These are phyloP conservation scores for Onychomys leucogaster DNA, from an alignment of 2,797 vertebrate species.

Conservation along the genomic window DNA sequence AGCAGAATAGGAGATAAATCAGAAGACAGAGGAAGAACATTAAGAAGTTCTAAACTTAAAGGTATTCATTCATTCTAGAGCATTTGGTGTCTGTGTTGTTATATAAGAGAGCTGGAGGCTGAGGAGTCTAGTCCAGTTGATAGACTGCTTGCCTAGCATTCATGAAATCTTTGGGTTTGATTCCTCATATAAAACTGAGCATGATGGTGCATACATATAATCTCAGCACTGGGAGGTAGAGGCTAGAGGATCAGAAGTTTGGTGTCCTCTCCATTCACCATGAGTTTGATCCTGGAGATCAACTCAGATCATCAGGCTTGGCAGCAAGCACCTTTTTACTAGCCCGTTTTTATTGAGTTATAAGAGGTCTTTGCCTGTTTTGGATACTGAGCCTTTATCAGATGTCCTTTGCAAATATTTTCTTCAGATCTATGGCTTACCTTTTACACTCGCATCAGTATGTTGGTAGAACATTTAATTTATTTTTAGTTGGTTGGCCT, in stretches of 20 bases:
- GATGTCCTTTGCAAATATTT: background rate
- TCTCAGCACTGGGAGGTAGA: background rate
- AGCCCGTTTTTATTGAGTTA: background rate
- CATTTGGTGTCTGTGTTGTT: background rate
- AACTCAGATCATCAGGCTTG: too few species aligned
- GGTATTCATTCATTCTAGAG: constrained; percentile 83
- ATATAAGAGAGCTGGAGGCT: background rate
- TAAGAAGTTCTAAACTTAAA: constrained; percentile 79
- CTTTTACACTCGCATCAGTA: background rate
- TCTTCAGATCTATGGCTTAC: background rate
- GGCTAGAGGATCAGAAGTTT: background rate
- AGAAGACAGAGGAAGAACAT: constrained; percentile 85
- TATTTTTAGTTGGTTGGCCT: background rate
- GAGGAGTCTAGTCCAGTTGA: background rate
- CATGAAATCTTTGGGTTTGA: background rate
- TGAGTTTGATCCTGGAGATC: background rate
- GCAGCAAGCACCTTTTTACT: background rate
- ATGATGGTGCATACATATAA: background rate
- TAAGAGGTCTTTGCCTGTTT: background rate
- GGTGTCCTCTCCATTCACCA: background rate
- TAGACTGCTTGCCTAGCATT: background rate
- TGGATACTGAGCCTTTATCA: background rate
- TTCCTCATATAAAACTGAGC: background rate
- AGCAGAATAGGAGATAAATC: constrained; percentile 87
- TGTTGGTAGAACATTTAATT: background rate